Evolutionary conservation across 1,140 invertebrate genomes (phyloP), one percentile per base, ranked within the genome.

Genomic region (Aphelinus atriplicis): DNA sequence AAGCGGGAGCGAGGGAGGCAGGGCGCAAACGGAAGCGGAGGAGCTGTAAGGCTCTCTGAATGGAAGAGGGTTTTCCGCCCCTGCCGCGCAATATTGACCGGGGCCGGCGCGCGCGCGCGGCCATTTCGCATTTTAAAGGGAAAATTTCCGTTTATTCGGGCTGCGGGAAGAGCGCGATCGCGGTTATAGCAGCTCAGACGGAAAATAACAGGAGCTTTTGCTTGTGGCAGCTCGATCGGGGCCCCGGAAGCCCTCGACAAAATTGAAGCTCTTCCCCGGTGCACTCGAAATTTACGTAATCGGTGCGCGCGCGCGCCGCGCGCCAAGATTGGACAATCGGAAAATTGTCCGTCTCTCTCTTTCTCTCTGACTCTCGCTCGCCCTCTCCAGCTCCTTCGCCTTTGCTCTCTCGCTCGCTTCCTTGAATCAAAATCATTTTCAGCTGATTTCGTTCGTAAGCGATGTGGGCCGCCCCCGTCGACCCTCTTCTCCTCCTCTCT

Each of bases 181-280:
- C 81, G 82, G 81, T 79, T 69, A 80, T 80, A 83, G 69, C 85
- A 84, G 81, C 81, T 87, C 85, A 81, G 82, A 84, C 84, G 85
- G 86, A 88, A 88, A 88, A 87, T 88, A 87, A 86, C 86, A 81
- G 80, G 80, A 84, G 46, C 84, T 84, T 83, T 86, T 86, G 86
- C 82, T 82, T 63, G 67, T 88, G 86, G 85, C 86, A 86, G 86
- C 80, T 84, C 60, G 64, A 76, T 79, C 80, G 78, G 78, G 79
- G 71, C 79, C 74, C 78, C 72, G 76, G 78, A 81, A 81, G 79
- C 71, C 78, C 77, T 79, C 56, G 77, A 77, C 66, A 76, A 80
- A 81, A 78, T 76, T 77, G 77, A 77, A 61, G 55, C 66, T 68
- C 69, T 72, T n/a, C 48, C 61, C 62, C 47, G 53, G 55, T 77